A percentile compares a stretch with the other conserved stretches of the same genome.
These are phyloP conservation scores for Gadopsis bispinosus DNA, from an alignment of 2,797 vertebrate genomes.

Conservation along the genomic window DNA sequence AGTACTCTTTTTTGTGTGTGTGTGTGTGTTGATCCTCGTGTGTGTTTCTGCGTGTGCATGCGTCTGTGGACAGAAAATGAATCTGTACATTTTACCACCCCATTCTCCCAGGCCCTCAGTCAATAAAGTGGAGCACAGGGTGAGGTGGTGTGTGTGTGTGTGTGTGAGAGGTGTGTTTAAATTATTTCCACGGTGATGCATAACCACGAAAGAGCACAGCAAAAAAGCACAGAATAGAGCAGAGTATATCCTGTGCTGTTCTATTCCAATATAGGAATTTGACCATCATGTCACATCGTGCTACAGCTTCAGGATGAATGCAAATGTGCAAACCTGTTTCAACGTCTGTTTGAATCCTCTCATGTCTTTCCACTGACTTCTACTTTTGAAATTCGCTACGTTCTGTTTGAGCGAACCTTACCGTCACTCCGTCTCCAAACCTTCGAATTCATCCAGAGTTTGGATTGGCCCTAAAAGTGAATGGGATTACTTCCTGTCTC, in stretches of 20 bases:
- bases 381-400: neutral
- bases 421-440: neutral
- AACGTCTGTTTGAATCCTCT: neutral
- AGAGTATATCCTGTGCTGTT: neutral
- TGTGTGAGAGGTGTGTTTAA: slow-evolving; percentile 19
- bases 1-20: slow-evolving; percentile 55
- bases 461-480: neutral
- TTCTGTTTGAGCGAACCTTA: neutral
- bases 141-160: slow-evolving; percentile 23
- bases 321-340: neutral
- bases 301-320: neutral
- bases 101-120: slow-evolving; percentile 62
- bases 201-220: slow-evolving; percentile 21
- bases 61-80: slow-evolving; percentile 59
- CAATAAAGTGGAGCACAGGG: slow-evolving; percentile 60
- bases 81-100: slow-evolving; percentile 63
- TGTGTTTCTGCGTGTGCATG: neutral
- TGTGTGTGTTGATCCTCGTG: slow-evolving; percentile 21
- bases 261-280: neutral
- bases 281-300: neutral
- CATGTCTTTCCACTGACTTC: neutral
- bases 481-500: neutral
- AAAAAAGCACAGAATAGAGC: neutral
- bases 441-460: neutral
- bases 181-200: slow-evolving; percentile 25